Evolutionary conservation across 2,888 invertebrate genomes (phyloP), one percentile per base, ranked within the genome.

Genomic region (Bursaphelenchus okinawaensis): DNA sequence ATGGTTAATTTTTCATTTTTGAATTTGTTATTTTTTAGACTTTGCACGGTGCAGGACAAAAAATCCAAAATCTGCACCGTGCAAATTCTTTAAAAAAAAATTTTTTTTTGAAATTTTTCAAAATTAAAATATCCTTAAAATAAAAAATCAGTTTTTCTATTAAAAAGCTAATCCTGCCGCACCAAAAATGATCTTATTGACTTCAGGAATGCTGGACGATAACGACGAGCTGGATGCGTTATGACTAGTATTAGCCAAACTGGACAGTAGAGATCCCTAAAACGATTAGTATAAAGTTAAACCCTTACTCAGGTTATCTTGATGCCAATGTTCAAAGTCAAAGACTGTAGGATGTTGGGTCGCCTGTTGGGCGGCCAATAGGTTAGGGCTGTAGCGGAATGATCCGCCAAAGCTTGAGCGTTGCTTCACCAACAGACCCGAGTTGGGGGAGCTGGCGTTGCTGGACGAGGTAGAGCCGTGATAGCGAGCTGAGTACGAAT

Each of bases 161-260:
- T n/a, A n/a, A n/a, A n/a, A n/a, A n/a, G n/a, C n/a, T n/a, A n/a
- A n/a, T n/a, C n/a, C n/a, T n/a, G n/a, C n/a, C 61, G 54, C 55
- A 79, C 80, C 80, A 69, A 79, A 76, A 59, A 80, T 71, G 54
- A 80, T 75, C 40, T 76, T 78, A 65, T 76, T 78, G 58, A 77
- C 75, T 65, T 80, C 80, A 8, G 71, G 63, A 24, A 61, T 62
- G 54, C 69, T 69, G n/a, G 60, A 64, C 20, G 58, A 55, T 28
- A 69, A 26, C 4, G 68, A 68, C 9, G 69, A 55, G 24, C 52
- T 52, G 22, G 64, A 64, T 22, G 22, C 62, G 50, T 62, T 40
- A 55, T 57, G 51, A 56, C 54, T 27, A 55, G 66, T 23, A 66
- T 55, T 40, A 54, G 19, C n/a, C 54, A 16, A 7, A 24, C 28